A percentile compares a stretch with the other conserved stretches of the same genome.
Conservation (phyloP, 2,888 invertebrate species). For the Stenolophus ochropezus region DNA sequence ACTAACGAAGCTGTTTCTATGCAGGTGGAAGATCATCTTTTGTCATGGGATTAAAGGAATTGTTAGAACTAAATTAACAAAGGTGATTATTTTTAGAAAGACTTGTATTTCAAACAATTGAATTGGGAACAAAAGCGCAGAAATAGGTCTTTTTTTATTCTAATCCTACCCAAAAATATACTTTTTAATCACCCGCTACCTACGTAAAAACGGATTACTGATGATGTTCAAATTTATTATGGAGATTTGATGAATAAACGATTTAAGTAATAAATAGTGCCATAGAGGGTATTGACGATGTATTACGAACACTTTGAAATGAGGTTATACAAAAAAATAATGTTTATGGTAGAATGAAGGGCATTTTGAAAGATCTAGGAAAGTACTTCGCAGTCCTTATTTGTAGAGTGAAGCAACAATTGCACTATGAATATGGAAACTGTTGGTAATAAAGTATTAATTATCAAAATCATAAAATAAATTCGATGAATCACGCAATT, state of each 20-base stretch:
- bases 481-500: neutral
- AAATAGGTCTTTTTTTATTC: neutral
- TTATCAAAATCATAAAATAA: constrained; percentile 18
- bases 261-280: no score
- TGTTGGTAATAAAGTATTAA: neutral
- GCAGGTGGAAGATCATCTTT: neutral
- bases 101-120: neutral
- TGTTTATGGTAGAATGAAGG: no score
- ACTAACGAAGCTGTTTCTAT: neutral
- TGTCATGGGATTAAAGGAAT: neutral
- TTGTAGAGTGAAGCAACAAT: neutral
- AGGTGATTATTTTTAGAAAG: neutral
- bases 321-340: no score
- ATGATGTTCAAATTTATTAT: no score
- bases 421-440: neutral
- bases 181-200: no score
- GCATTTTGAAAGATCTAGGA: no score
- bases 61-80: neutral
- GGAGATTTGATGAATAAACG: no score
- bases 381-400: neutral
- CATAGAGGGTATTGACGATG: no score
- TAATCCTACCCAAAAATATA: no score
- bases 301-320: no score
- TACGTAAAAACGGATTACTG: no score
- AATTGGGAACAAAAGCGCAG: neutral